Percentiles rank a stretch among this genome's conserved stretches.
Evolutionary conservation across 2,797 vertebrate genomes (phyloP).

Genomic region (Acanthurus tractus): DNA sequence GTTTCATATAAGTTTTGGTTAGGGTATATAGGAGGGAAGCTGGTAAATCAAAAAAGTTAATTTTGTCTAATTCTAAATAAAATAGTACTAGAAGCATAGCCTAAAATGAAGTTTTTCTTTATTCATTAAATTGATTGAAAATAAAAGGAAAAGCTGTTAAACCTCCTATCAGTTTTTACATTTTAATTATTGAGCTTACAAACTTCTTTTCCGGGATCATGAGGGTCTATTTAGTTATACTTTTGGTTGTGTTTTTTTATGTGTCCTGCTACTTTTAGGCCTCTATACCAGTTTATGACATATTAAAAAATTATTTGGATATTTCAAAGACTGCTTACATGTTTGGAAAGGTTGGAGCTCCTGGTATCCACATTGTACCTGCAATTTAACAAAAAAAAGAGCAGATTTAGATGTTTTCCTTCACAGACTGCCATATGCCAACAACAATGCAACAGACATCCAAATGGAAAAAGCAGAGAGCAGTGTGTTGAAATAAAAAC

Average conservation of each 20-base stretch:
- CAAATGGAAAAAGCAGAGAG: neutral
- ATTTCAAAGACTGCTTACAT: conserved; percentile 82
- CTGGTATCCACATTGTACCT: conserved; percentile 94
- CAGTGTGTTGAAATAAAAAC: neutral
- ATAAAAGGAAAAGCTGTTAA: neutral
- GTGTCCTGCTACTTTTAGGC: neutral
- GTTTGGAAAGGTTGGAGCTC: conserved; percentile 91
- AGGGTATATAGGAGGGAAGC: too few species aligned
- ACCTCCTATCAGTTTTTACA: neutral
- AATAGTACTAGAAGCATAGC: too few species aligned
- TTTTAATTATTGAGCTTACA: neutral
- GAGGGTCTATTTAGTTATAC: neutral
- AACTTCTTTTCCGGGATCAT: neutral
- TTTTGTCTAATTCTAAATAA: too few species aligned
- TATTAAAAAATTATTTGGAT: neutral
- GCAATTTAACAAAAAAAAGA: conserved; percentile 42
- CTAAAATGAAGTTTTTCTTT: too few species aligned
- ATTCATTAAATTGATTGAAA: too few species aligned
- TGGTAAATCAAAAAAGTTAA: too few species aligned
- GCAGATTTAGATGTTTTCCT: neutral
- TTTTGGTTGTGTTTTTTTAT: neutral
- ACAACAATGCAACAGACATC: neutral
- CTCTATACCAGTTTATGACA: neutral
- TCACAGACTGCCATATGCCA: neutral
- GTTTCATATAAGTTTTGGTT: too few species aligned